Evolutionary conservation across 2,888 invertebrate species (phyloP).

Genomic region (Drosophila demipolita): DNA sequence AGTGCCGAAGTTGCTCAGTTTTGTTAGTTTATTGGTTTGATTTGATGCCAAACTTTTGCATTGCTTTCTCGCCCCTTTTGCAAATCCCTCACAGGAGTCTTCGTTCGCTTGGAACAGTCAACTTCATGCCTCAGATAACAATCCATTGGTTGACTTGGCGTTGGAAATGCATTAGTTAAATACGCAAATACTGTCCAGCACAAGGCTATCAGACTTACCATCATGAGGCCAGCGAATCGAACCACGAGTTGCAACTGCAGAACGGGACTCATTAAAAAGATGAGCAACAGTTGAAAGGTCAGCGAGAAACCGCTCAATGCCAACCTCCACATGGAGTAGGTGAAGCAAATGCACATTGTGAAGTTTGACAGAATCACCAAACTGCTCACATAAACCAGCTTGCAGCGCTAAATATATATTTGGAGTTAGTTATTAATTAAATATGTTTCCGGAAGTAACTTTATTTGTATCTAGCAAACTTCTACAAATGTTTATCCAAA

Average conservation of each 20-base stretch:
- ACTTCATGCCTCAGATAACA: slow-evolving; percentile 52
- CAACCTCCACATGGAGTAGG: slow-evolving; percentile 49
- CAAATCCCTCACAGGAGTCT: slow-evolving; percentile 5
- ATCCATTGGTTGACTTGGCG: slow-evolving; percentile 42
- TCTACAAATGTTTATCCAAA: background rate
- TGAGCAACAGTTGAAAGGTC: slow-evolving; percentile 32
- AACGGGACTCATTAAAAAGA: slow-evolving; percentile 54
- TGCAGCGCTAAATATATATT: slow-evolving; percentile 50
- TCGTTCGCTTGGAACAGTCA: slow-evolving; percentile 33
- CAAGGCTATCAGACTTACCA: slow-evolving; percentile 41
- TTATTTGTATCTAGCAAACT: background rate
- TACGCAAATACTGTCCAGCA: background rate
- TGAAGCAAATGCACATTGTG: slow-evolving; percentile 50
- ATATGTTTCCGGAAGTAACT: background rate
- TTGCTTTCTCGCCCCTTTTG: slow-evolving; percentile 7
- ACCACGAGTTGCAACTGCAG: slow-evolving; percentile 45
- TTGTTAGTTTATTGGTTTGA: slow-evolving; percentile 73
- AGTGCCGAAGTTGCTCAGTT: slow-evolving; percentile 50
- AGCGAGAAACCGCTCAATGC: slow-evolving; percentile 17
- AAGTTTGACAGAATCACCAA: slow-evolving; percentile 55
- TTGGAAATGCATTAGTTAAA: slow-evolving; percentile 5
- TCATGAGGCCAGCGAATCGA: slow-evolving; percentile 42
- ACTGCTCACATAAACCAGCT: slow-evolving; percentile 48
- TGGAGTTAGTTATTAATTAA: background rate
- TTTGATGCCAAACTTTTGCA: slow-evolving; percentile 56